A percentile compares a stretch with the other conserved stretches of the same genome.
phyloP scores from a whole-genome alignment of 2,113 vertebrate genomes.

The Austrofundulus limnaeus region DNA sequence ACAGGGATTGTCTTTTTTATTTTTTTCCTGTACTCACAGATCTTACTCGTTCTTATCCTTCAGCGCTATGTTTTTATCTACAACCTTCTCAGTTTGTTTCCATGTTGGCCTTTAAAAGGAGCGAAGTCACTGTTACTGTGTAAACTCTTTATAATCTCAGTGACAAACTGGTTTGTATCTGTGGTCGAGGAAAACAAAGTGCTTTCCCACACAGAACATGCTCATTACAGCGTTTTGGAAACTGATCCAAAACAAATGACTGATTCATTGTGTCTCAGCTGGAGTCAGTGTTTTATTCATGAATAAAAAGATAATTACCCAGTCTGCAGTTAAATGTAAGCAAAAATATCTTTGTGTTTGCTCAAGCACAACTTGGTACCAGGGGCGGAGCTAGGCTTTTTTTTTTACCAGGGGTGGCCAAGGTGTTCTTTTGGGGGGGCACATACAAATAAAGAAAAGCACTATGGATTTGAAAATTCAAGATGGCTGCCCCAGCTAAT shows the following conservation, averaged over 20 bases:
- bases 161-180: neutral
- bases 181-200: neutral
- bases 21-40: neutral
- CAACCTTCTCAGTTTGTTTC: neutral
- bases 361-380: no score
- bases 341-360: no score
- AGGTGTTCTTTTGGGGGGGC: no score
- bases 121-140: neutral
- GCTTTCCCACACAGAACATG: neutral
- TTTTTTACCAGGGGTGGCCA: no score
- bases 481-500: no score
- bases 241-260: neutral
- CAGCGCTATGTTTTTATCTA: neutral
- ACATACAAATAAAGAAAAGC: no score
- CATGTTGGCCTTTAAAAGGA: neutral
- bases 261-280: neutral
- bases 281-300: neutral
- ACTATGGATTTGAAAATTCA: no score
- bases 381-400: no score
- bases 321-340: no score
- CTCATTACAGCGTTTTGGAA: neutral
- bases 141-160: slow-evolving; percentile 3
- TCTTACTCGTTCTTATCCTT: neutral
- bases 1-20: neutral
- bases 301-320: neutral